These are phyloP conservation scores for Lacerta agilis DNA, from an alignment of 2,797 vertebrate species.

Conservation along the genomic window DNA sequence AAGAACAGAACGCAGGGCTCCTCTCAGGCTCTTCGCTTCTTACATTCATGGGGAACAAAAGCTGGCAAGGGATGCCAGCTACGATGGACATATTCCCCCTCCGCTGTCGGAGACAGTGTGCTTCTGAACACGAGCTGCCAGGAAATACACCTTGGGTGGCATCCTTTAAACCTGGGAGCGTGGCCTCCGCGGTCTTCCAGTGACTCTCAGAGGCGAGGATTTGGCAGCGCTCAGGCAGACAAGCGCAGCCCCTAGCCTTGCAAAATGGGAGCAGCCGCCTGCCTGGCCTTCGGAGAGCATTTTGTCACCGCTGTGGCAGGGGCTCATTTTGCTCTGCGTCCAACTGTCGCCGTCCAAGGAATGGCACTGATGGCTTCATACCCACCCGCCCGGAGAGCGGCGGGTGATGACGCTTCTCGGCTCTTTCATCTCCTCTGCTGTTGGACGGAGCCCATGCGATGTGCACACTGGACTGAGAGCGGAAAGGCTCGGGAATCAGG, in stretches of 20 bases:
- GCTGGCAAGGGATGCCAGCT: too few relatives aligned
- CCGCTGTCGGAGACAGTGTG: too few relatives aligned
- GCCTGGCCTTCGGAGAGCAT: not conserved
- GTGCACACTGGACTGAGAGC: fast-evolving
- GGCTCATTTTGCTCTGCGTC: not conserved
- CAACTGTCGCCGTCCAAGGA: fast-evolving
- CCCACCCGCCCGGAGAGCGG: not conserved
- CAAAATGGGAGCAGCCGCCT: not conserved
- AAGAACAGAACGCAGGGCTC: too few relatives aligned
- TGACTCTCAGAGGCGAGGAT: not conserved
- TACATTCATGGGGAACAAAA: too few relatives aligned
- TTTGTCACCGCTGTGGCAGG: not conserved
- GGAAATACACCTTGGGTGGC: too few relatives aligned
- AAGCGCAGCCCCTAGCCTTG: too few relatives aligned
- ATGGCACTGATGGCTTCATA: not conserved
- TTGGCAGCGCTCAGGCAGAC: not conserved
- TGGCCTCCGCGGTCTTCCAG: not conserved
- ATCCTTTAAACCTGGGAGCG: not conserved
- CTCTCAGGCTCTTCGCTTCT: too few relatives aligned
- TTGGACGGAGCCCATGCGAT: not conserved
- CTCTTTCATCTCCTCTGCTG: not conserved
- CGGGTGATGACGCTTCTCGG: fast-evolving
- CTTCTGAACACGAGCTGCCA: too few relatives aligned
- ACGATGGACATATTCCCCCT: too few relatives aligned
- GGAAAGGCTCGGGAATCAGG: too few relatives aligned